Base-by-base conservation (phyloP, 2,888 invertebrate species). In the Linyphia triangularis region DNA sequence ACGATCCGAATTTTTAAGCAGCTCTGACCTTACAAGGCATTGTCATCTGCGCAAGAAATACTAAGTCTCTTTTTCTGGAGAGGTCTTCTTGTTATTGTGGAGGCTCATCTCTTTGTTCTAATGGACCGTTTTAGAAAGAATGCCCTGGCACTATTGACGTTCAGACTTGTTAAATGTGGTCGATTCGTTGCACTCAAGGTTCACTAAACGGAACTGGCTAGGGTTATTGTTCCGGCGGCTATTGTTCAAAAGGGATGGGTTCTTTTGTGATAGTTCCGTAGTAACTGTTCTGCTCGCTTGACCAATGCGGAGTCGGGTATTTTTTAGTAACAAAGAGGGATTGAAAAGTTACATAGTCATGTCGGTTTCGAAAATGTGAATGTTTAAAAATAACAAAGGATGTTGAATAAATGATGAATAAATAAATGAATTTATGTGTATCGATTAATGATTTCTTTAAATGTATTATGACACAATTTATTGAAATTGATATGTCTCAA, bases 21-120 rank as follows among this genome's bases (percentile, higher is more conserved):
- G 69, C 22, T 13, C n/a, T 72, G 70, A 72, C 70, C 70, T 72
- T 43, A 43, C 24, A 5, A n/a, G n/a, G n/a, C n/a, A n/a, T n/a
- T n/a, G n/a, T n/a, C n/a, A n/a, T n/a, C n/a, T n/a, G n/a, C n/a
- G n/a, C n/a, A n/a, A n/a, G n/a, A n/a, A n/a, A n/a, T n/a, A n/a
- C n/a, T 26, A 28, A 57, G 9, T 9, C n/a, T 72, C 70, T n/a
- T 57, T n/a, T 72, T 5, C 28, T 51, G 24, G 26, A 16, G 70
- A 43, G 43, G 43, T 28, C 37, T 40, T 43, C 24, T 7, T n/a
- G 33, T 59, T 19, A n/a, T n/a, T n/a, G n/a, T n/a, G n/a, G n/a
- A n/a, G n/a, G 73, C 30, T 43, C n/a, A 26, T 16, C 4, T 16
- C 61, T 77, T 26, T 63, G 37, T 77, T 70, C 19, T 43, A 51